These are phyloP conservation scores for Theretra japonica DNA, from an alignment of 2,888 invertebrate species.

Conservation along the genomic window DNA sequence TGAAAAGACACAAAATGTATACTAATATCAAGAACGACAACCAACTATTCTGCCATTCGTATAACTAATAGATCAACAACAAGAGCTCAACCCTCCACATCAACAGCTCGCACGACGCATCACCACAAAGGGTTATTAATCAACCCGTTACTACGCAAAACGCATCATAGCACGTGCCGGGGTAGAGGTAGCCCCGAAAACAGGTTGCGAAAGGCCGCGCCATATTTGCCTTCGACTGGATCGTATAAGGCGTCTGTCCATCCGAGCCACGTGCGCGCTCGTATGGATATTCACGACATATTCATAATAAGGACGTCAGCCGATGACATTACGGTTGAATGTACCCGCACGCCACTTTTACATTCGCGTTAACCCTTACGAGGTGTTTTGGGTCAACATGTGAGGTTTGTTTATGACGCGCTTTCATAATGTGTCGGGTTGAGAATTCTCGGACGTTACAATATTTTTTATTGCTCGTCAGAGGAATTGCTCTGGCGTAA, in stretches of 20 bases:
- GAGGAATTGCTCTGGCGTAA: too few species aligned
- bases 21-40: too few species aligned
- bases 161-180: slow-evolving; percentile 61
- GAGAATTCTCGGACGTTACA: background rate
- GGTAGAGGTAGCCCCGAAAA: slow-evolving; percentile 83
- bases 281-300: slow-evolving; percentile 65
- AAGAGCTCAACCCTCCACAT: background rate
- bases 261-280: slow-evolving; percentile 69
- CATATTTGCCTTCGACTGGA: slow-evolving; percentile 80
- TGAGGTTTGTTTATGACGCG: background rate
- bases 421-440: background rate
- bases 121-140: slow-evolving; percentile 9
- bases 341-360: slow-evolving; percentile 19
- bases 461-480: too few species aligned
- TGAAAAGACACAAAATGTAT: too few species aligned
- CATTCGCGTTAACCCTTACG: slow-evolving; percentile 14
- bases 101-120: background rate
- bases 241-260: slow-evolving; percentile 82
- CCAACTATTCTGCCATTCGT: too few species aligned
- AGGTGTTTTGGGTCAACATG: slow-evolving; percentile 13
- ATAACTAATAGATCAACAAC: too few species aligned
- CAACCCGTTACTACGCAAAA: slow-evolving; percentile 33
- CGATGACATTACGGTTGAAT: slow-evolving; percentile 21
- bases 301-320: slow-evolving; percentile 65
- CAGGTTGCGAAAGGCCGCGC: slow-evolving; percentile 82